These are phyloP conservation scores for Chaenogobius annularis DNA, from an alignment of 2,113 vertebrate species.

Conservation along the genomic window DNA sequence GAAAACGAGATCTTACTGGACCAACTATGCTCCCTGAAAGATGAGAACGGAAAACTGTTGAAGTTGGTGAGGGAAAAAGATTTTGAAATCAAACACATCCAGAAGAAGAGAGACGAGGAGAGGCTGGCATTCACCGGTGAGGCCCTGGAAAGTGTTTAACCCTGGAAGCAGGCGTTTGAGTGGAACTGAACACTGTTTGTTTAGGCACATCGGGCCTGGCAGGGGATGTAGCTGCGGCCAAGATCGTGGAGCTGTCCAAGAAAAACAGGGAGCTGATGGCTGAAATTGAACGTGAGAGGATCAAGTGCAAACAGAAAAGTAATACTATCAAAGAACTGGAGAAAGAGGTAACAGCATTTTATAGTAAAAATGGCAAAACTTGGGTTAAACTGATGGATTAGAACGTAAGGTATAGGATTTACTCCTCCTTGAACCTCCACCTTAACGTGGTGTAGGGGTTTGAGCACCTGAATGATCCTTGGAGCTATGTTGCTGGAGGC, in stretches of 20 bases:
- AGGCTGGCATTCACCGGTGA: constrained; percentile 83
- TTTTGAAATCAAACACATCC: constrained; percentile 88
- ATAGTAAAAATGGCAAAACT: background rate
- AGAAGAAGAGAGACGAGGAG: constrained; percentile 84
- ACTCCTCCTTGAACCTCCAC: background rate
- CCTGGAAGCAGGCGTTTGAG: background rate
- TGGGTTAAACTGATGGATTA: background rate
- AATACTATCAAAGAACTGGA: constrained; percentile 85
- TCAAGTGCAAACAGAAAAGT: constrained; percentile 81
- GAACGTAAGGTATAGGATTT: background rate
- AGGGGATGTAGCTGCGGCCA: constrained; percentile 86
- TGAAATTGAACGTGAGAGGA: constrained; percentile 81
- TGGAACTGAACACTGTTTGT: constrained; percentile 6
- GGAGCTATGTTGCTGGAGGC: no score
- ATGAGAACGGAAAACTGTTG: constrained; percentile 88
- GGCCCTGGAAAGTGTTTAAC: background rate
- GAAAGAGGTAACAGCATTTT: constrained; percentile 78
- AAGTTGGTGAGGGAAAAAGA: constrained; percentile 89
- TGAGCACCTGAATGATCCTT: no score
- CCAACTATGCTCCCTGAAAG: constrained; percentile 80
- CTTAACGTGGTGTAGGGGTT: no score
- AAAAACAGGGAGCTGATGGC: constrained; percentile 84
- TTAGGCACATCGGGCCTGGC: constrained; percentile 80
- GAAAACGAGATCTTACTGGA: constrained; percentile 77
- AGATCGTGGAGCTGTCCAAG: constrained; percentile 92